Evolutionary conservation across 2,113 vertebrate genomes (phyloP), one percentile per base, ranked within the genome.

Genomic region (Rhegmatorhina hoffmannsi): DNA sequence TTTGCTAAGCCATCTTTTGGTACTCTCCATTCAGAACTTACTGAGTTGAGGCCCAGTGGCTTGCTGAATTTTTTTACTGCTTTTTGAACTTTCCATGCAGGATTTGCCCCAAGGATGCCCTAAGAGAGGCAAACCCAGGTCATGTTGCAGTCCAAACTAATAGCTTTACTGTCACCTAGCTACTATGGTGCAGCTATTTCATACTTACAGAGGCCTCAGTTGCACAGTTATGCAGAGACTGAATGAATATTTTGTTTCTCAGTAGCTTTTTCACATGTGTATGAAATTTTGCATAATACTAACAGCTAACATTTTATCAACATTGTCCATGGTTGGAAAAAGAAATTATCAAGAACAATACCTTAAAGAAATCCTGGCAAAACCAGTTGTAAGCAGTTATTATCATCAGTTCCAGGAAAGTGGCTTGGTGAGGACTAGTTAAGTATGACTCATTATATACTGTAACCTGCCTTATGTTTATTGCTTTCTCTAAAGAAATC

Each of bases 161-260:
- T 9, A 77, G 23, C 17, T 58, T 66, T 83, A 34, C 46, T 77
- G 24, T 77, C 72, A 67, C 76, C 55, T 92, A 74, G 56, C 19
- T 86, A 63, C 43, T 80, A 24, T 12, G 16, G 33, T n/a, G 18
- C 64, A 67, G 34, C 26, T 50, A 55, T 50, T 58, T 90, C 6
- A 0, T 55, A 28, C 53, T 72, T 73, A 23, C 5, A 33, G 55
- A 55, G 18, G 17, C 52, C 60, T 78, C 74, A 23, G 21, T 7
- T 53, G 33, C 0, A 0, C 7, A 26, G 21, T 25, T 53, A 31
- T 6, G 5, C n/a, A 25, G 26, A 55, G 34, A 17, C 29, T n/a
- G 17, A 52, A 59, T 8, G 11, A 63, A 75, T 28, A 28, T 18
- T 89, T 17, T 6, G 13, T 76, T 85, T 62, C 25, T 79, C 29